phyloP scores from a whole-genome alignment of 2,888 invertebrate genomes.

The Machimus rusticus region DNA sequence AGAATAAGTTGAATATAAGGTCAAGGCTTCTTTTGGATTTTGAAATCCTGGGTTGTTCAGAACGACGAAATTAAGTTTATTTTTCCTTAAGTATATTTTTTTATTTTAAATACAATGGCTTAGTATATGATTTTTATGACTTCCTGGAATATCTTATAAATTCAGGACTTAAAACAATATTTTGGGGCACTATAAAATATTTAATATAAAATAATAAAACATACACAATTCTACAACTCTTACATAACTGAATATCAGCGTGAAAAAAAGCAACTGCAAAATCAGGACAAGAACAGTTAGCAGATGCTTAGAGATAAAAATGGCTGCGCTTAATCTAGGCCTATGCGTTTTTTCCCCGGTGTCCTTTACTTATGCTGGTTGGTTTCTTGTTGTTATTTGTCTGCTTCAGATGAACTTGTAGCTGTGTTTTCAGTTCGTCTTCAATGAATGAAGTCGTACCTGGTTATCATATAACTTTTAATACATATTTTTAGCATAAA shows the following conservation, averaged over 20 bases:
- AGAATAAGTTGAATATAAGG: no score
- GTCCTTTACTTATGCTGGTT: constrained; percentile 19
- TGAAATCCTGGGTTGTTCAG: no score
- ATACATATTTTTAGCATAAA: background rate
- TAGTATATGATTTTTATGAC: no score
- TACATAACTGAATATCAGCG: background rate
- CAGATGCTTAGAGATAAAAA: background rate
- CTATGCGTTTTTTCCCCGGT: background rate
- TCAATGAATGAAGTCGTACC: constrained; percentile 23
- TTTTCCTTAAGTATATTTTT: no score
- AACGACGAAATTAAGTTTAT: no score
- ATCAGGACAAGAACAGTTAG: background rate
- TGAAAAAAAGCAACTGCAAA: background rate
- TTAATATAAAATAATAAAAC: background rate
- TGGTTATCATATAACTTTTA: background rate
- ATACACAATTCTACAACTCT: background rate
- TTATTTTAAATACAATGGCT: no score
- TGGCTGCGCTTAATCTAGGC: background rate
- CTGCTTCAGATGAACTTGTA: constrained; percentile 5
- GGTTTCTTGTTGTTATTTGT: constrained; percentile 2
- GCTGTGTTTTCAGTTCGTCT: background rate
- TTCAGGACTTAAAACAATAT: background rate
- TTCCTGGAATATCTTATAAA: background rate
- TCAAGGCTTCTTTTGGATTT: no score
- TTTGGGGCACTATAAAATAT: constrained; percentile 42